Conservation (phyloP, 2,113 vertebrate species). For the Spea bombifrons region DNA sequence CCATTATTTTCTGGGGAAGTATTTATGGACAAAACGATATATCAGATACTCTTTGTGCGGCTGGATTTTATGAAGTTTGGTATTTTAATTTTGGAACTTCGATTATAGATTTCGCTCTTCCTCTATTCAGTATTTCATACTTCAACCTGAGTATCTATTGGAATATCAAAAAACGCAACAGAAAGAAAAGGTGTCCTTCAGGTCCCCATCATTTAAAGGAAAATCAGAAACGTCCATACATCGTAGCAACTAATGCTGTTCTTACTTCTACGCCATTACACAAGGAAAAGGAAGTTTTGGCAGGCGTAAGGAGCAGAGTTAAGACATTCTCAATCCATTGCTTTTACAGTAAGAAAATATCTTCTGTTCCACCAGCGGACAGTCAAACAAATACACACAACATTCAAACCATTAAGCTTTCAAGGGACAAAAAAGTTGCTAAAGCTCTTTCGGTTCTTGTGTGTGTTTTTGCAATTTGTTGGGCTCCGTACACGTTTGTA, state of each 20-base stretch:
- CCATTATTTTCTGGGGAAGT: slow-evolving; percentile 75
- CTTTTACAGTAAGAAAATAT: neutral
- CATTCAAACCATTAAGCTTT: slow-evolving; percentile 45
- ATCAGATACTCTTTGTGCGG: slow-evolving; percentile 56
- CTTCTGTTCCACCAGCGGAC: neutral
- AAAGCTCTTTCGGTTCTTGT: slow-evolving; percentile 79
- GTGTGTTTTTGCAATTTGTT: slow-evolving; percentile 75
- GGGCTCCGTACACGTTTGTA: slow-evolving; percentile 77
- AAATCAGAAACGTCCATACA: neutral
- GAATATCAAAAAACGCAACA: slow-evolving; percentile 71
- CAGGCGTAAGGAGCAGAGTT: neutral
- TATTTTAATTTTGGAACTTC: neutral
- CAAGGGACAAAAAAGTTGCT: slow-evolving; percentile 71
- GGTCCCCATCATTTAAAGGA: slow-evolving; percentile 1
- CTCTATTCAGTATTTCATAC: slow-evolving; percentile 76
- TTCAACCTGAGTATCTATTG: slow-evolving; percentile 84
- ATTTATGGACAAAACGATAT: slow-evolving; percentile 10
- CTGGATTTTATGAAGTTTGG: slow-evolving; percentile 50
- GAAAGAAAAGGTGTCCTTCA: slow-evolving; percentile 45
- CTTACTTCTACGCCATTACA: neutral
- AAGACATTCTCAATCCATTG: neutral
- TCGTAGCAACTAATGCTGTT: slow-evolving; percentile 1
- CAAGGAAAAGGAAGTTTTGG: neutral
- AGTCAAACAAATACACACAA: slow-evolving; percentile 7
- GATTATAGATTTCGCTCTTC: slow-evolving; percentile 60